A percentile compares a stretch with the other conserved stretches of the same genome.
Conservation (phyloP, 2,888 invertebrate genomes). For the Melieria omissa region DNA sequence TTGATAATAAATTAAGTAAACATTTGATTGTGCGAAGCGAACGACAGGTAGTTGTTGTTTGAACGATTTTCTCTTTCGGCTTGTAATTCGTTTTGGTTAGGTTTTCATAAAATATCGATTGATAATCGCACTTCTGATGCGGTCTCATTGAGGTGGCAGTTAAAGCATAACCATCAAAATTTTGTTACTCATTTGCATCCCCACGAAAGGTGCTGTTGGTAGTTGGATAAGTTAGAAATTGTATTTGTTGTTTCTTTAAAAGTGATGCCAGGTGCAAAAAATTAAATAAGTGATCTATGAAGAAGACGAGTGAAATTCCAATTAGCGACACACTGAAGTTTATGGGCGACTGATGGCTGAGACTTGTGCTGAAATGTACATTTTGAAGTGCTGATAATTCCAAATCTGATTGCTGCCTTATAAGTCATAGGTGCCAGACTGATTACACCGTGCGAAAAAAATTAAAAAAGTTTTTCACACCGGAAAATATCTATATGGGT, state of each 20-base stretch:
- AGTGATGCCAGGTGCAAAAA: too few species aligned
- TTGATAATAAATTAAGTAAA: conserved; percentile 12
- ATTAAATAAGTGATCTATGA: too few species aligned
- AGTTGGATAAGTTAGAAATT: conserved; percentile 33
- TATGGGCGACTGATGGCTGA: too few species aligned
- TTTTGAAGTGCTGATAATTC: too few species aligned
- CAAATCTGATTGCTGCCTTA: too few species aligned
- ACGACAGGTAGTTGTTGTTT: conserved; percentile 42
- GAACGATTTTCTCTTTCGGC: neutral
- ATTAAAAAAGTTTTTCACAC: too few species aligned
- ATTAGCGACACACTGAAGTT: too few species aligned
- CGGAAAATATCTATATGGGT: too few species aligned
- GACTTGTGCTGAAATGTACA: too few species aligned
- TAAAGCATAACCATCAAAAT: conserved; percentile 17
- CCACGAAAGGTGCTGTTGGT: conserved; percentile 54
- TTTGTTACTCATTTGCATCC: conserved; percentile 55
- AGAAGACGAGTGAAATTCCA: too few species aligned
- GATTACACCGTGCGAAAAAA: too few species aligned
- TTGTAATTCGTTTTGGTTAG: conserved; percentile 29
- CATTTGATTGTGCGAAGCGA: conserved; percentile 45
- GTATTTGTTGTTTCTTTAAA: neutral
- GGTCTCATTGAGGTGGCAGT: neutral
- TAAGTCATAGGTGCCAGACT: too few species aligned
- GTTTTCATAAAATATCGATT: conserved; percentile 57
- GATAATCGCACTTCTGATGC: conserved; percentile 38